Evolutionary conservation across 2,113 vertebrate genomes (phyloP).

Genomic region (Melanostigma gelatinosum): DNA sequence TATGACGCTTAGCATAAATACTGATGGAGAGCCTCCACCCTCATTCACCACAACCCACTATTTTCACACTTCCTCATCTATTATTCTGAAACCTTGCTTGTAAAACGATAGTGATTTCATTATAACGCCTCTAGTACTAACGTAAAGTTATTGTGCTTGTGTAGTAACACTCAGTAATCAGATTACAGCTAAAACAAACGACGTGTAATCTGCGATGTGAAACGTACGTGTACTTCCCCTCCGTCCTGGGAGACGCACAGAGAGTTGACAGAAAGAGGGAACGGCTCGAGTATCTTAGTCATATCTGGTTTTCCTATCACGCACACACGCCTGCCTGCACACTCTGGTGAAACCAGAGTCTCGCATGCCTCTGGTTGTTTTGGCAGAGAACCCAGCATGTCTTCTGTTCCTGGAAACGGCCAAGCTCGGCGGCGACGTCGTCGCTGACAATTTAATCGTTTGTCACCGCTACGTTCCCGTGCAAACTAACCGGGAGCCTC

Average conservation of each 20-base stretch:
- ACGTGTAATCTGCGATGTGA: not conserved
- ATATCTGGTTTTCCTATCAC: conserved; percentile 29
- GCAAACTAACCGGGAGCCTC: conserved; percentile 1
- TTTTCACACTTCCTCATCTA: conserved; percentile 11
- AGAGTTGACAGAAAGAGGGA: conserved; percentile 38
- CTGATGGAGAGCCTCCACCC: not conserved
- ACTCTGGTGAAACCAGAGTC: conserved; percentile 20
- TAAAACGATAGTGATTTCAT: not conserved
- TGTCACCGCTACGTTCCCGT: not conserved
- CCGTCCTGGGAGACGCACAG: not conserved
- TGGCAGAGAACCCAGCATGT: conserved; percentile 12
- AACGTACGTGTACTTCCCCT: conserved; percentile 10
- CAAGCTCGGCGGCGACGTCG: not conserved
- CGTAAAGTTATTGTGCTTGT: not conserved
- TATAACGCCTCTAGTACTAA: not conserved
- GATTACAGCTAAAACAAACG: too few relatives aligned
- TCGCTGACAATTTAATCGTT: not conserved
- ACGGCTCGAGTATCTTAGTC: conserved; percentile 23
- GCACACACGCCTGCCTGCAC: conserved; percentile 9
- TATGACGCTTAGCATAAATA: conserved; percentile 10
- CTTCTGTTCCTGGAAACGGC: not conserved
- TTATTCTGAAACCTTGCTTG: not conserved
- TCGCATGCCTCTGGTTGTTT: conserved; percentile 26
- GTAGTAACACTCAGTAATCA: conserved; percentile 9
- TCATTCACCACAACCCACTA: not conserved